These are phyloP conservation scores for Catharus bicknelli DNA, from an alignment of 2,113 vertebrate species.

Conservation along the genomic window DNA sequence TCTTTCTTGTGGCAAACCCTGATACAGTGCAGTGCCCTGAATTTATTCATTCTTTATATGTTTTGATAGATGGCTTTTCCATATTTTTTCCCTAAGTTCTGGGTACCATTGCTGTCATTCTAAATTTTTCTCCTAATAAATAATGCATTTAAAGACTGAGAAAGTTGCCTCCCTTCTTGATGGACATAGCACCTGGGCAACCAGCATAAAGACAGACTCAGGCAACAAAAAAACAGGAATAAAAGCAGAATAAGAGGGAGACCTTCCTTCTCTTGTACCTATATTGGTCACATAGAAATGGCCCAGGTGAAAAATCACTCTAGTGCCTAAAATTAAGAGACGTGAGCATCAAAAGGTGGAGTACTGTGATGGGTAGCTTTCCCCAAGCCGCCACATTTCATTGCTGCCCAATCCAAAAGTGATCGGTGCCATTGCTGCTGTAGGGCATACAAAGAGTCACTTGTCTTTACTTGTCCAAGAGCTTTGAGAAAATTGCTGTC, in stretches of 20 bases:
- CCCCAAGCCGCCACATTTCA: not conserved
- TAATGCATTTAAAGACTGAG: not conserved
- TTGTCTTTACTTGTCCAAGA: not conserved
- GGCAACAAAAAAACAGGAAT: not conserved
- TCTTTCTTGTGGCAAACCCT: not conserved
- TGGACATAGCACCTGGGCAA: not conserved
- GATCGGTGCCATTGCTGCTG: rapidly evolving
- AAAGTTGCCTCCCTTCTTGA: not conserved
- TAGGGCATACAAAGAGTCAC: not conserved
- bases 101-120: not conserved
- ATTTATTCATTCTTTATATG: not conserved
- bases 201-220: not conserved
- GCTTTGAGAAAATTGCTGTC: not conserved
- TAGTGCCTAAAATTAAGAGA: not conserved
- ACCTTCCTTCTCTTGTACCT: not conserved
- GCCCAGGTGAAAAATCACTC: not conserved
- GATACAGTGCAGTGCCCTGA: not conserved
- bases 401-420: not conserved
- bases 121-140: not conserved
- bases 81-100: not conserved
- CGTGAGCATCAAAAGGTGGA: not conserved
- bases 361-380: not conserved
- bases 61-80: not conserved
- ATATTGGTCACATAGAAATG: not conserved
- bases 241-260: not conserved